These are phyloP conservation scores for Ophion obscuratus DNA, from an alignment of 2,888 invertebrate genomes.

Conservation along the genomic window DNA sequence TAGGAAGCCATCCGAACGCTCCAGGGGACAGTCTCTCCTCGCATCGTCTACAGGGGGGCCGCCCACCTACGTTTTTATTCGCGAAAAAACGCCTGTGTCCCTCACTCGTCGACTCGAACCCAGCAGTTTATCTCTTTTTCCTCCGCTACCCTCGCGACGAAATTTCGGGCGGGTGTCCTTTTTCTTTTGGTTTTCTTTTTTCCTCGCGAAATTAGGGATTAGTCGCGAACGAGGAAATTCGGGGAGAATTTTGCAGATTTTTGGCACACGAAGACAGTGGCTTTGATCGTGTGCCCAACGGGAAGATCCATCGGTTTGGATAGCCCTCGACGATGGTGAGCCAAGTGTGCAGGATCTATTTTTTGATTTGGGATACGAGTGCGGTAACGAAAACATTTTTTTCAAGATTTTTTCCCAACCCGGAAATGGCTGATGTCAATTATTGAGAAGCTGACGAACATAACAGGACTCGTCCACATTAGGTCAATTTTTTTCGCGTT, in stretches of 20 bases:
- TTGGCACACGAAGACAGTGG: conserved; percentile 47
- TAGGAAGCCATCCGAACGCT: conserved; percentile 83
- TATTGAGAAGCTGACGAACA: too few relatives aligned
- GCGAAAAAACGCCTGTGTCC: conserved; percentile 36
- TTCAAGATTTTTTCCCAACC: background rate
- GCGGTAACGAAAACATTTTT: too few relatives aligned
- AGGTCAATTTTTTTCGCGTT: too few relatives aligned
- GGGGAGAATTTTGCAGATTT: background rate
- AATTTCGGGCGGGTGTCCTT: background rate
- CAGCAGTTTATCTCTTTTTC: conserved; percentile 11
- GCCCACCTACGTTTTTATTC: conserved; percentile 71
- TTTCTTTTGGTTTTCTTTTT: background rate
- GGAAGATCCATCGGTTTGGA: conserved; percentile 19
- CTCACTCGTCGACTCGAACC: conserved; percentile 44
- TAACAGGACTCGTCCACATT: too few relatives aligned
- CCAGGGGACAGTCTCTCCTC: conserved; percentile 80
- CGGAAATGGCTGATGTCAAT: too few relatives aligned
- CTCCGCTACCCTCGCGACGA: background rate
- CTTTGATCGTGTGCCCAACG: conserved; percentile 56
- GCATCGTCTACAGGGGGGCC: conserved; percentile 76
- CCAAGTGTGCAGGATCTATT: background rate
- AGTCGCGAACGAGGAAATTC: background rate
- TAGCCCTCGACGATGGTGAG: conserved; percentile 18
- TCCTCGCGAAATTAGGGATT: background rate
- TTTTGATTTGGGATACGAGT: background rate